Evolutionary conservation across 2,113 vertebrate species (phyloP).

Genomic region (Epinephelus cyanopodus): DNA sequence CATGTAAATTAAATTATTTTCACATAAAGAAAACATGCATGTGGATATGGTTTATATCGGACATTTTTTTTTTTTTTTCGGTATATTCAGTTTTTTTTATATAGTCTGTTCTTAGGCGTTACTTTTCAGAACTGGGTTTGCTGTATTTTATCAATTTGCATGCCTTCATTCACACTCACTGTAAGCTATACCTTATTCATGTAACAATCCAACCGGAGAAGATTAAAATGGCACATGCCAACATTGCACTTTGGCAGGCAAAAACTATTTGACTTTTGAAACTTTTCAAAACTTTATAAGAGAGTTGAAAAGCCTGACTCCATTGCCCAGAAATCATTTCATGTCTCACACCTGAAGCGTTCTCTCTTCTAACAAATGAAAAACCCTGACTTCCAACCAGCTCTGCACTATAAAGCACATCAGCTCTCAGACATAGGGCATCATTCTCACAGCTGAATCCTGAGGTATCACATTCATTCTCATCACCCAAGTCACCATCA

Average conservation of each 20-base stretch:
- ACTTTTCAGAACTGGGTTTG: background rate
- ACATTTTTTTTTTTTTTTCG: background rate
- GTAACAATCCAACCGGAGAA: background rate
- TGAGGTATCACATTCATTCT: background rate
- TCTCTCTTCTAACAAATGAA: background rate
- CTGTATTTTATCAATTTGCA: background rate
- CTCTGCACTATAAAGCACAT: slow-evolving; percentile 11
- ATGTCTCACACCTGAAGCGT: background rate
- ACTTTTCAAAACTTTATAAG: background rate
- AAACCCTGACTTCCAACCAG: background rate
- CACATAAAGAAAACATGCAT: background rate
- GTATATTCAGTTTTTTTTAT: background rate
- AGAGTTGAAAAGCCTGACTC: background rate
- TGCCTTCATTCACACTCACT: background rate
- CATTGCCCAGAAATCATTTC: background rate
- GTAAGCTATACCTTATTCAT: no score
- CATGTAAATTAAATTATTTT: background rate
- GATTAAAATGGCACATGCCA: background rate
- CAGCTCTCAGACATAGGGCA: slow-evolving; percentile 5
- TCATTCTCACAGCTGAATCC: background rate
- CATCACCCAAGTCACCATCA: background rate
- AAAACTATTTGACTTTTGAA: background rate
- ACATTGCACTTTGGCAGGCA: background rate
- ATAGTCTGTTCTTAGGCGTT: background rate
- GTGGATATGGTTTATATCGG: background rate